Evolutionary conservation across 2,888 invertebrate species (phyloP).

Genomic region (Caenorhabditis sp.): DNA sequence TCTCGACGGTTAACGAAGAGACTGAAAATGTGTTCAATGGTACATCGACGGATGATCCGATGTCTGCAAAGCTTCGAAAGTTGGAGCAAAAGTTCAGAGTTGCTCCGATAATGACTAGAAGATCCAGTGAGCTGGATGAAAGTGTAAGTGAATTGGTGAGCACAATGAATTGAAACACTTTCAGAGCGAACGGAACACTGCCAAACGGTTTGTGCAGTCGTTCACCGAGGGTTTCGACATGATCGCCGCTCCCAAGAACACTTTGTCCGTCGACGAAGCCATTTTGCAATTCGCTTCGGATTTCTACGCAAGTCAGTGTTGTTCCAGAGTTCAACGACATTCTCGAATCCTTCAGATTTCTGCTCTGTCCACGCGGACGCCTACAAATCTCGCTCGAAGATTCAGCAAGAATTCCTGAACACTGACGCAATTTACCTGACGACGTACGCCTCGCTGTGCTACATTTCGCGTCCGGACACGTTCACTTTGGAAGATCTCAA

Average conservation of each 20-base stretch:
- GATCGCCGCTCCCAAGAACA: constrained; percentile 53
- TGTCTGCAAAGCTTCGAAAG: constrained; percentile 53
- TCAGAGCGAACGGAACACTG: constrained; percentile 67
- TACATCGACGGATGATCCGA: constrained; percentile 19
- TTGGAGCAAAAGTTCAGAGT: constrained; percentile 57
- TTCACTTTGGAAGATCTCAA: constrained; percentile 59
- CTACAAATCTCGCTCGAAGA: constrained; percentile 65
- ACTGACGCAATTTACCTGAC: constrained; percentile 74
- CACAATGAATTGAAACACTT: background rate
- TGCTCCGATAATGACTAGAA: constrained; percentile 22
- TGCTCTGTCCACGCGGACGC: constrained; percentile 67
- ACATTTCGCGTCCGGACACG: constrained; percentile 30
- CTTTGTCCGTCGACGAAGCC: constrained; percentile 62
- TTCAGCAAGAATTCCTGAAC: constrained; percentile 71
- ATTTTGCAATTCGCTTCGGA: constrained; percentile 67
- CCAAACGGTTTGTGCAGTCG: constrained; percentile 58
- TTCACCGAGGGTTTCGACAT: constrained; percentile 53
- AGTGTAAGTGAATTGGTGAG: constrained; percentile 41
- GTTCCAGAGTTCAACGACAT: too few species aligned
- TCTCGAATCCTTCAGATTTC: constrained; percentile 60
- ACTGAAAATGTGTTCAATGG: constrained; percentile 53
- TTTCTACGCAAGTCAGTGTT: constrained; percentile 62
- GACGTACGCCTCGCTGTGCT: constrained; percentile 66
- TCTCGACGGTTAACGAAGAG: constrained; percentile 31
- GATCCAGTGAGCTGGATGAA: constrained; percentile 53